Evolutionary conservation across 1,140 invertebrate species (phyloP), one percentile per base, ranked within the genome.

Genomic region (Manduca sexta): DNA sequence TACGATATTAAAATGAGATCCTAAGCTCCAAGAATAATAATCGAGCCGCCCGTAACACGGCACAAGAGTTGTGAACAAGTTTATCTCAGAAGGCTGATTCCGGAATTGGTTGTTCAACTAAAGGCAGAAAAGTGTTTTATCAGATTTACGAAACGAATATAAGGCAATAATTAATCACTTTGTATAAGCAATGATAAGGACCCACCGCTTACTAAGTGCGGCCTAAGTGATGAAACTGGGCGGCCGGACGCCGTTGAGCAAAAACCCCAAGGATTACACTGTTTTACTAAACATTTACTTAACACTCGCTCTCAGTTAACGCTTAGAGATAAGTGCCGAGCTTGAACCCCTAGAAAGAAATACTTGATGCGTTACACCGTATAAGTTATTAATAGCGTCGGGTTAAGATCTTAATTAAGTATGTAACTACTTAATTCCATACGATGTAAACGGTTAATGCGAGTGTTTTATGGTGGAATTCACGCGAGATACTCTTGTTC

Each of bases 271-370:
- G 69, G 61, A 72, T 72, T 72, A 72, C 56, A 56, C 52, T 33
- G 56, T 59, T 59, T 54, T 51, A 56, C 55, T 62, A 66, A 68
- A 71, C 64, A 69, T 71, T 68, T 66, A 64, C 52, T 56, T 63
- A 59, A 60, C 59, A 67, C 59, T 68, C 47, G 3, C 10, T 13
- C 31, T 15, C 46, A 51, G 46, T 43, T 50, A 48, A 52, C 37
- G 46, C 21, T 35, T 15, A 13, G 33, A 45, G 49, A 45, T 46
- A 52, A 52, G 37, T 18, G 33, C 18, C 30, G 30, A 13, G 17
- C 30, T 42, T 37, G 30, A 45, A 52, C 15, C 42, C 35, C 16
- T 13, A 29, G 45, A 53, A 47, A 50, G 31, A 50, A 59, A 53
- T 47, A 50, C 38, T 53, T 49, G 14, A 15, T 42, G 26, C n/a